Conservation (phyloP, 1,140 invertebrate species). For the Drosophila prosaltans region DNA sequence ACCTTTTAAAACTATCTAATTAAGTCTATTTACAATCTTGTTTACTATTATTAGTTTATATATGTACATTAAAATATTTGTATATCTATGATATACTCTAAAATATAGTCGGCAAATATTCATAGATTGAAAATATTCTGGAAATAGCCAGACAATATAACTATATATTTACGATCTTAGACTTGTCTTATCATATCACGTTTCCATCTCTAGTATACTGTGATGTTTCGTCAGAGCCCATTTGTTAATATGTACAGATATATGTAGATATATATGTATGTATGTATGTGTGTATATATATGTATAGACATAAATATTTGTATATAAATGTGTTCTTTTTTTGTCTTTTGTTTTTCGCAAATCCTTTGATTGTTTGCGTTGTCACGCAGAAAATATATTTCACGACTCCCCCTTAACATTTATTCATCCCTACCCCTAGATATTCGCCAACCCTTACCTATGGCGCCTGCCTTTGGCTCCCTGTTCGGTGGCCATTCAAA, state of each 20-base stretch:
- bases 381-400: conserved; percentile 68
- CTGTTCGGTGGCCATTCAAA: conserved; percentile 15
- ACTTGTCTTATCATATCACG: not conserved
- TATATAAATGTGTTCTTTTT: conserved; percentile 24
- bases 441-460: too few relatives aligned
- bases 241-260: conserved; percentile 1
- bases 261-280: not conserved
- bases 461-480: conserved; percentile 13
- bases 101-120: too few relatives aligned
- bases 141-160: not conserved
- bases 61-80: too few relatives aligned
- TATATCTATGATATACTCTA: too few relatives aligned
- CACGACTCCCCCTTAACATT: conserved; percentile 19
- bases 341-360: conserved; percentile 64
- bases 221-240: conserved; percentile 18
- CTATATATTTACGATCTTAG: not conserved
- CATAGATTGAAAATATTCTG: too few relatives aligned
- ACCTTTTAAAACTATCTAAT: too few relatives aligned
- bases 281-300: conserved; percentile 24
- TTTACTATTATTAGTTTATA: too few relatives aligned
- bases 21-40: too few relatives aligned
- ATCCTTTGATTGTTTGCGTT: conserved; percentile 77
- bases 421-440: not conserved
- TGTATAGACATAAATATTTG: conserved; percentile 11
- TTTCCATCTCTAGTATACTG: conserved; percentile 20